Evolutionary conservation across 2,888 invertebrate species (phyloP), one percentile per base, ranked within the genome.

Genomic region (Tuta absoluta): DNA sequence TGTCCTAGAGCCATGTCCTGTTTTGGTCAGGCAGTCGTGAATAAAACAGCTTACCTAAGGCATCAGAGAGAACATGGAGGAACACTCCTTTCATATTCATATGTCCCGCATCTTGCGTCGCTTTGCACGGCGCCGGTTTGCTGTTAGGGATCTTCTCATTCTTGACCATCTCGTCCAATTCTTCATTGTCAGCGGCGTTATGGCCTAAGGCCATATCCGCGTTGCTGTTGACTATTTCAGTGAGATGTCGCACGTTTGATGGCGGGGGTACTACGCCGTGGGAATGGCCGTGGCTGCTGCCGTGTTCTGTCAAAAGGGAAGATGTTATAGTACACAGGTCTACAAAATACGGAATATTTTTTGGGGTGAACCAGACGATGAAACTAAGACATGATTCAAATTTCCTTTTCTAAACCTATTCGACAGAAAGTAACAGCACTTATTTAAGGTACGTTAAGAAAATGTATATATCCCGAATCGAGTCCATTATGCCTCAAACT

Each of bases 61-160:
- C 99, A 91, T 99, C 99, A 59, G 99, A 98, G 45, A 99, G 88
- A 4, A 99, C 96, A 84, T 99, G 99, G 63, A 99, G 93, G 85
- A 99, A 99, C n/a, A 99, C 99, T n/a, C 99, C 99, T 63, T 97
- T 95, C 98, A 99, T 99, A 83, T 99, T 99, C 96, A 99, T 95
- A 82, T 98, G 97, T 2, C 95, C 95, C 0, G 96, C 93, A 79
- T 95, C 93, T 17, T 73, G 75, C 0, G 85, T 65, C 1, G 79
- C 68, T 57, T 75, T 74, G 64, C 79, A 77, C 0, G 86, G 80
- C 91, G 89, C 75, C 93, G 91, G 75, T 67, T 89, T 85, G 68
- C 78, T 82, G 67, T 82, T 84, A 5, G 86, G 78, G 24, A 76
- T 63, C 67, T 85, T 85, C 62, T 75, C 78, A 0, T 77, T 70